Evolutionary conservation across 2,888 invertebrate species (phyloP), one percentile per base, ranked within the genome.

Genomic region (Meiosimyza platycephala): DNA sequence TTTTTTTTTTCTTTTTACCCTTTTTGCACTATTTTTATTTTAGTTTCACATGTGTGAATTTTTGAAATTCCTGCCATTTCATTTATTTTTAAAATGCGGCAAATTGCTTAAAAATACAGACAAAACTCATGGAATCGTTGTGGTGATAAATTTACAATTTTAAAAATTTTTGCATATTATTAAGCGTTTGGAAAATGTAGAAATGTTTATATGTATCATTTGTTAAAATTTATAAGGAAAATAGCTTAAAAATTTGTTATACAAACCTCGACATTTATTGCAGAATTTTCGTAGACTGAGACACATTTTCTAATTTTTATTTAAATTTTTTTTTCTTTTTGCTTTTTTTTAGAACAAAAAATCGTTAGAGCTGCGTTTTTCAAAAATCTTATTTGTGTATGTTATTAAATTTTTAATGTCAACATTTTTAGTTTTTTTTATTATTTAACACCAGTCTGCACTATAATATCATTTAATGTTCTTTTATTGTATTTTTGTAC

Each of bases 191-290:
- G 55, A n/a, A 54, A 54, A 12, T 12, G 11, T 63, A 28, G 3
- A 28, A 28, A 28, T 3, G 28, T 28, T 28, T 28, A 28, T 28
- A 22, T 22, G 22, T 22, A 28, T 28, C 28, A 28, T 28, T 28
- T 28, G 28, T 28, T 28, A 28, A 4, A 28, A 28, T 28, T 28
- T 57, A 11, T 57, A 16, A 13, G 12, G 16, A 57, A 22, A 57
- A 22, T 15, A 15, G 15, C 54, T 11, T 7, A 18, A 7, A 11
- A 40, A 40, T 40, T 52, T 33, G 54, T 33, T 6, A 77, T 80
- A 84, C 84, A 77, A 80, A 85, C 85, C 85, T 81, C 83, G 80
- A 74, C 85, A 85, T 75, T 80, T 81, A 74, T 79, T 82, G 78
- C 84, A 86, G 74, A 85, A 81, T 75, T 81, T 82, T 72, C 84